Base-by-base conservation (phyloP, 2,797 vertebrate genomes). In the Rachycentron canadum region DNA sequence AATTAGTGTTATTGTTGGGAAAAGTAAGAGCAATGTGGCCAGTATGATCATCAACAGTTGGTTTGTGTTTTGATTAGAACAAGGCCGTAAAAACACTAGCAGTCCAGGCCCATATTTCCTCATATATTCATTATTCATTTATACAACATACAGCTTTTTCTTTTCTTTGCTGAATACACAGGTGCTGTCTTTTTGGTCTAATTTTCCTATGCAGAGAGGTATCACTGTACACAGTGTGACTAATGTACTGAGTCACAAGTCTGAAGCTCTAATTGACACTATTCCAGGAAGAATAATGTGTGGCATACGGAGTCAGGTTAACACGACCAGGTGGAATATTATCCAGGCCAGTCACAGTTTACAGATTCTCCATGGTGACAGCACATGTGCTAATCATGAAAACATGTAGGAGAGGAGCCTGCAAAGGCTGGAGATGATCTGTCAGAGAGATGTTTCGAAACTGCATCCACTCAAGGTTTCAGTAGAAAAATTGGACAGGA, bases 321-420 rank as follows among this genome's bases (percentile, higher is more conserved):
- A 85, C 26, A 9, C 26, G n/a, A 83, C 87, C 86, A 86, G 88
- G 87, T 91, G 86, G 84, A 87, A 82, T 77, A 83, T 82, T 82
- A 76, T 72, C 78, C 79, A 55, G 69, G 71, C 73, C 57, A 82
- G 76, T 76, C 45, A 71, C 74, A 71, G 81, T 91, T 91, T 91
- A 67, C 32, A 64, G 72, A 47, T 30, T 89, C 57, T 69, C 88
- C 84, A 85, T 88, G 89, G 89, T 49, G 58, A 93, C 88, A 4
- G 71, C 65, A 76, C 69, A 85, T 87, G 81, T 80, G 81, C 61
- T 90, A 76, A 91, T 86, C 69, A 58, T 76, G 41, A 73, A 90
- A 87, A 69, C 76, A 88, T 67, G 81, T 79, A 60, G 81, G 53
- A 84, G 69, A 60, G 65, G 57, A 64, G 79, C 36, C 43, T 52